Evolutionary conservation across 2,113 vertebrate genomes (phyloP).

Genomic region (Bos indicus): DNA sequence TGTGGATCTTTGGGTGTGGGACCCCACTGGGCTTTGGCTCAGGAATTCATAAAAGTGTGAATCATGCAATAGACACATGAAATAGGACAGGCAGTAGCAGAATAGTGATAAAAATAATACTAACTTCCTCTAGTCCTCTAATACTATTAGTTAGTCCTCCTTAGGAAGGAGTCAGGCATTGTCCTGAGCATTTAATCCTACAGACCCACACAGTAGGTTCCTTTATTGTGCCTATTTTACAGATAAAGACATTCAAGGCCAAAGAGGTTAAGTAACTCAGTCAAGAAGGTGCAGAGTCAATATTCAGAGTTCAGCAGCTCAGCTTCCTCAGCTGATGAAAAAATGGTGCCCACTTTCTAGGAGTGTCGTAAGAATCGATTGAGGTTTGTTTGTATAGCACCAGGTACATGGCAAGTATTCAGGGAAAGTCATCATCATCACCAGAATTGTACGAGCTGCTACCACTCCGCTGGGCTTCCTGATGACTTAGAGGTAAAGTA

Average conservation of each 20-base stretch:
- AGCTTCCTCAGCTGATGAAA: rapidly evolving
- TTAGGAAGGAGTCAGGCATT: neutral
- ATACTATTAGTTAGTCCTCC: neutral
- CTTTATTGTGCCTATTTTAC: neutral
- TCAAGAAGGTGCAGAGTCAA: neutral
- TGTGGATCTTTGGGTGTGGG: too few relatives aligned
- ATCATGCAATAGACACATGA: rapidly evolving
- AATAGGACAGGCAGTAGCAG: rapidly evolving
- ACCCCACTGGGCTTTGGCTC: neutral
- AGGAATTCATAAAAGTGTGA: neutral
- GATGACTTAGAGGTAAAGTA: neutral
- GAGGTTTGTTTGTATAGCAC: neutral
- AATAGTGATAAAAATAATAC: rapidly evolving
- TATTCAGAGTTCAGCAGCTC: neutral
- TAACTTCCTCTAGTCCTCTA: neutral
- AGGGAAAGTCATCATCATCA: rapidly evolving
- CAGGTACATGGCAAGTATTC: neutral
- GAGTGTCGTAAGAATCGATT: rapidly evolving
- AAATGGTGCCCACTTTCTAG: neutral
- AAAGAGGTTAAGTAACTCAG: rapidly evolving
- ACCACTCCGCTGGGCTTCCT: rapidly evolving
- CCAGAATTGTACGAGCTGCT: rapidly evolving
- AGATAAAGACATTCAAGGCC: neutral
- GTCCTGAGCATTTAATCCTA: neutral
- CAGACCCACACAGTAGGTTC: neutral